Conservation (phyloP, 2,888 invertebrate species). For the Ichneumoninae sp. region DNA sequence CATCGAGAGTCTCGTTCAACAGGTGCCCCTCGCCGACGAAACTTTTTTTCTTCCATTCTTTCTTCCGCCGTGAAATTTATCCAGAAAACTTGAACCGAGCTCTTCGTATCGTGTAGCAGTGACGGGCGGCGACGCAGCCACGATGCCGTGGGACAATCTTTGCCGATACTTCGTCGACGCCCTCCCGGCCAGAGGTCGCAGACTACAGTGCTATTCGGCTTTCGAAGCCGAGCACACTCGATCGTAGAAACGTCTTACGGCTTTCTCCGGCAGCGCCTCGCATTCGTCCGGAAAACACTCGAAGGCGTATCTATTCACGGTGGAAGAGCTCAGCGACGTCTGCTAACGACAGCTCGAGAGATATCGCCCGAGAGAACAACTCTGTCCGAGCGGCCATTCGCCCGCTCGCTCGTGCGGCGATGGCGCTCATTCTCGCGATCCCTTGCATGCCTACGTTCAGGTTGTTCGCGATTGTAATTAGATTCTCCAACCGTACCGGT, state of each 20-base stretch:
- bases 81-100: conserved; percentile 16
- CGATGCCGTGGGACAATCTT: conserved; percentile 27
- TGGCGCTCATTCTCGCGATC: conserved; percentile 21
- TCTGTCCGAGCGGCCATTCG: conserved; percentile 5
- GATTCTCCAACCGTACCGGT: conserved; percentile 12
- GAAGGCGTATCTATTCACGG: background rate
- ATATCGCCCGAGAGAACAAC: conserved; percentile 15
- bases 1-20: conserved; percentile 57
- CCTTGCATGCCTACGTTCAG: conserved; percentile 3
- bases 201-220: background rate
- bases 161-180: background rate
- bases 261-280: background rate
- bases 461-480: conserved; percentile 12
- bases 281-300: background rate
- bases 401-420: background rate
- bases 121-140: background rate
- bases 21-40: conserved; percentile 45
- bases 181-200: background rate
- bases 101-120: conserved; percentile 18
- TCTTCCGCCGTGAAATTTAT: conserved; percentile 40
- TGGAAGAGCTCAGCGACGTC: background rate
- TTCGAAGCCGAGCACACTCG: background rate
- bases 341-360: conserved; percentile 4
- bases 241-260: background rate
- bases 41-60: conserved; percentile 7